These are phyloP conservation scores for Epizoanthus ramosus DNA, from an alignment of 92 coral and sea anemone genomes.

Conservation along the genomic window DNA sequence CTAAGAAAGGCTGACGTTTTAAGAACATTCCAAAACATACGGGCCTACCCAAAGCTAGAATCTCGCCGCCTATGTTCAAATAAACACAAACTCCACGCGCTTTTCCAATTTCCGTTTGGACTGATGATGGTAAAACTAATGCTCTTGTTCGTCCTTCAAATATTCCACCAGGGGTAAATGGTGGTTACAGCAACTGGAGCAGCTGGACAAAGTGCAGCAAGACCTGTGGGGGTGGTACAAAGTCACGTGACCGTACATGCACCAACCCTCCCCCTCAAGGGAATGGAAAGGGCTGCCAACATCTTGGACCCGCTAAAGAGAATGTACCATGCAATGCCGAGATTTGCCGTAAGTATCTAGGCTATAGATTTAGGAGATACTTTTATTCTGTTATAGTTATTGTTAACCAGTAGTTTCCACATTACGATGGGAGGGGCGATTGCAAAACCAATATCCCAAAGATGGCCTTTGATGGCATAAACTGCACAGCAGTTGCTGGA, in stretches of 20 bases:
- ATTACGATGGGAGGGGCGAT: too few relatives aligned
- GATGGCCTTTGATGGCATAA: too few relatives aligned
- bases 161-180: neutral
- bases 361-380: too few relatives aligned
- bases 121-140: neutral
- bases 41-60: too few relatives aligned
- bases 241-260: neutral
- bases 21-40: too few relatives aligned
- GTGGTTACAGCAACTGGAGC: neutral
- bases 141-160: neutral
- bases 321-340: neutral
- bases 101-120: neutral
- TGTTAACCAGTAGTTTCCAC: too few relatives aligned
- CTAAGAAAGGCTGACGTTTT: too few relatives aligned
- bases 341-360: neutral
- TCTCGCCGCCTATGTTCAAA: neutral
- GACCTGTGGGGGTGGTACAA: constrained; percentile 11
- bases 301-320: neutral
- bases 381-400: too few relatives aligned
- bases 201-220: neutral
- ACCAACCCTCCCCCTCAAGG: neutral
- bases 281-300: constrained; percentile 7
- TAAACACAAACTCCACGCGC: neutral
- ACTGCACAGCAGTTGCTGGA: too few relatives aligned
- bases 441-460: too few relatives aligned